Base-by-base conservation (phyloP, 2,797 vertebrate genomes). In the Myripristis murdjan region DNA sequence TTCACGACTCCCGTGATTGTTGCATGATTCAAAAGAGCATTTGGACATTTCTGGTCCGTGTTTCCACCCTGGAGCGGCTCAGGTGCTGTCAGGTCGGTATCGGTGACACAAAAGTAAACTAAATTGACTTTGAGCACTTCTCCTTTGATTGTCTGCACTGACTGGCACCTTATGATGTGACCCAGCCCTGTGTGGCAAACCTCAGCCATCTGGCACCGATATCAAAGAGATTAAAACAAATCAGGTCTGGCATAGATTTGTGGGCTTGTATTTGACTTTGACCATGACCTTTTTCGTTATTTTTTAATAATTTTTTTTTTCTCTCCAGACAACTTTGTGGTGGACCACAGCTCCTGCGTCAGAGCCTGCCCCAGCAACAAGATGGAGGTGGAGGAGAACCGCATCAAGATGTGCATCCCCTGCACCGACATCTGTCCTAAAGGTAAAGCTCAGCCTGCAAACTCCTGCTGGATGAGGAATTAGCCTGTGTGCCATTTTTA, bases 401-500 rank as follows among this genome's bases (percentile, higher is more conserved):
- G 96, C 5, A 96, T 98, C 73, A 99, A 99, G 87, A 94, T 97
- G 94, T 99, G 98, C 78, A 99, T 98, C 60, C 96, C 98, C 62
- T 99, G 98, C 83, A 98, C 97, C 18, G 97, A 98, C 75, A 99
- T 99, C 88, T 99, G 98, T 55, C 98, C 98, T 3, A 99, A 99
- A 98, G 98, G 98, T 99, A 87, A 85, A 90, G 6, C 22, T 26
- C 46, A 6, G 18, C 64, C n/a, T n/a, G n/a, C n/a, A n/a, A n/a
- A n/a, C n/a, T n/a, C n/a, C n/a, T n/a, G n/a, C n/a, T n/a, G n/a
- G n/a, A n/a, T n/a, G n/a, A n/a, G n/a, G n/a, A n/a, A n/a, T n/a
- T n/a, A n/a, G n/a, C n/a, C n/a, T n/a, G n/a, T n/a, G n/a, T n/a
- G n/a, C n/a, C n/a, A n/a, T n/a, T n/a, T n/a, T n/a, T n/a, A n/a